phyloP scores from a whole-genome alignment of 2,888 invertebrate species.

The Drosophila lutescens region DNA sequence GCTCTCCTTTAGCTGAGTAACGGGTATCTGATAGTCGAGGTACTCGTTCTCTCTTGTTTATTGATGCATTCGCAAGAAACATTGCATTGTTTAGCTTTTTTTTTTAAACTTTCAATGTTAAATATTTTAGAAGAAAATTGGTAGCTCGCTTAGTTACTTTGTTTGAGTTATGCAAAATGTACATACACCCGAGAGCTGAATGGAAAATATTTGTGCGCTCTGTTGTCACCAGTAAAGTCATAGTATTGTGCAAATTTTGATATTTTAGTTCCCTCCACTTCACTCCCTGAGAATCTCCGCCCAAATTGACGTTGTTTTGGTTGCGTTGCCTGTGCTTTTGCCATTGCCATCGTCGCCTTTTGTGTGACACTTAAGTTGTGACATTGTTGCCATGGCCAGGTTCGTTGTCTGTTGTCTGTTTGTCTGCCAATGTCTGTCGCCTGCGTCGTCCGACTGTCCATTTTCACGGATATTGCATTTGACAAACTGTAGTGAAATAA shows the following conservation, averaged over 20 bases:
- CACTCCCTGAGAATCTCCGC: background rate
- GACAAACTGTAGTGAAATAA: constrained; percentile 52
- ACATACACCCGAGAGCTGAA: background rate
- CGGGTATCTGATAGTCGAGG: no score
- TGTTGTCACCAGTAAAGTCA: constrained; percentile 5
- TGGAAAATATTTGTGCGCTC: constrained; percentile 9
- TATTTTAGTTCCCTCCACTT: background rate
- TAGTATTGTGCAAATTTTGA: constrained; percentile 14
- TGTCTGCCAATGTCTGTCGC: background rate
- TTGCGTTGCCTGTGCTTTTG: constrained; percentile 49
- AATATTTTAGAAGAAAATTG: constrained; percentile 1
- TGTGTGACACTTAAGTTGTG: constrained; percentile 70
- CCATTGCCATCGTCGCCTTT: constrained; percentile 57
- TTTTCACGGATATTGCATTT: constrained; percentile 60
- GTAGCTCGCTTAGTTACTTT: background rate
- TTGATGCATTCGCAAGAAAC: no score
- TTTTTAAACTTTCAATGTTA: background rate
- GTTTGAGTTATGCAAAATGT: constrained; percentile 9
- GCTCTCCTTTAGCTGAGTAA: no score
- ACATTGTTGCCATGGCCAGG: constrained; percentile 67
- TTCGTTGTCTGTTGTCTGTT: constrained; percentile 27
- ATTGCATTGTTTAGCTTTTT: no score
- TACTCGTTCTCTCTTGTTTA: no score
- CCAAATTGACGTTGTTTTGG: constrained; percentile 17
- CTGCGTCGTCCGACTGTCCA: constrained; percentile 30